Evolutionary conservation across 53 echinoderm and acorn worm genomes (phyloP), one percentile per base, ranked within the genome.

Genomic region (Actinopyga echinites): DNA sequence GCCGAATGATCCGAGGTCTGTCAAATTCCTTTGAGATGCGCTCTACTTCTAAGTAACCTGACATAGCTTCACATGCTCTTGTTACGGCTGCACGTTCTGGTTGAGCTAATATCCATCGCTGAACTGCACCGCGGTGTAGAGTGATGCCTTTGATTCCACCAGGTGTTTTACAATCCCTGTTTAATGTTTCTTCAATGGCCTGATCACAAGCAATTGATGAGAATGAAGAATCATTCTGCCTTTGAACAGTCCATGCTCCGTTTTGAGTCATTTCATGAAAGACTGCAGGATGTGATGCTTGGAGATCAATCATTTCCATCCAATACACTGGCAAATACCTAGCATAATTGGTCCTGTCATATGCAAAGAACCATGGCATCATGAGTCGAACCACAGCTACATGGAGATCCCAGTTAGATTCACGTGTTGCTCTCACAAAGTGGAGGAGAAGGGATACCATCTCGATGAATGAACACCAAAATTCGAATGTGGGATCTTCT

Each of bases 151-250:
- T 65, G 30, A 86, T 83, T 8, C 86, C 82, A 2, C 83, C 90
- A 25, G 13, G 60, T 30, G 86, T 86, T 73, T 89, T 87, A n/a
- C 58, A 87, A 60, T 91, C 91, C 30, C 91, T 22, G 80, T 91
- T 91, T 17, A 42, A 66, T 19, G 91, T 91, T 62, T 91, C 69
- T 65, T 91, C 87, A 52, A 87, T 87, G 4, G 80, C 59, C 49
- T 61, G 59, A 35, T 91, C 91, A 60, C 87, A 87, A 9, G 91
- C 83, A 44, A 84, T 57, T 5, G 33, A 30, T 57, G 87, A n/a
- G 59, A 83, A 52, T 32, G 69, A 45, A 87, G 79, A 62, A 23
- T 9, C 12, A 29, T 79, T 77, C 83, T 86, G 84, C 19, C 87
- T 43, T 32, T 91, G 87, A 24, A 83, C 91, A 45, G 87, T 59